These are phyloP conservation scores for Amiota minor DNA, from an alignment of 2,888 invertebrate species.

Conservation along the genomic window DNA sequence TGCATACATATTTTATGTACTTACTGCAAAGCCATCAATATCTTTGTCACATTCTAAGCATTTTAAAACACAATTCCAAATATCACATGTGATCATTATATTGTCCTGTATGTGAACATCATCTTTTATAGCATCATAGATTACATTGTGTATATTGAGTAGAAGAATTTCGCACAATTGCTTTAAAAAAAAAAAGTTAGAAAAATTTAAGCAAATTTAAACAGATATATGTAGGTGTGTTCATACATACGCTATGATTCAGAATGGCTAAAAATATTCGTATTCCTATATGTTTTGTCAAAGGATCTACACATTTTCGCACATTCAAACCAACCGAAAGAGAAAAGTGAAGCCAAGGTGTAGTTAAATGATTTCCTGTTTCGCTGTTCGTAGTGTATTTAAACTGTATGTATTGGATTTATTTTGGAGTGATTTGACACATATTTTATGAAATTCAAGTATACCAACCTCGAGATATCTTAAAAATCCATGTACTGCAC, in stretches of 20 bases:
- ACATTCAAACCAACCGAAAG: slow-evolving; percentile 68
- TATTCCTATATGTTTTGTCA: slow-evolving; percentile 65
- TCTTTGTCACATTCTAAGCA: slow-evolving; percentile 64
- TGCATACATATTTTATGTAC: slow-evolving; percentile 6
- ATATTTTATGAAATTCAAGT: not conserved
- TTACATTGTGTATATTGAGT: slow-evolving; percentile 68
- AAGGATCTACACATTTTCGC: slow-evolving; percentile 61
- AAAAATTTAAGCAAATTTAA: not conserved
- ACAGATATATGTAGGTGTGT: too few relatives aligned
- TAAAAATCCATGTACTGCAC: slow-evolving; percentile 63
- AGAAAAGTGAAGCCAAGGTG: slow-evolving; percentile 58
- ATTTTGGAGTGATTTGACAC: not conserved
- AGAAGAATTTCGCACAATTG: slow-evolving; percentile 53
- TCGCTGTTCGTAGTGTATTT: slow-evolving; percentile 7
- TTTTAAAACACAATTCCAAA: slow-evolving; percentile 67
- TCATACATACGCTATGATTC: slow-evolving; percentile 56
- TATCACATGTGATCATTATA: slow-evolving; percentile 46
- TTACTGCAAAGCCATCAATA: slow-evolving; percentile 59
- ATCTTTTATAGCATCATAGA: slow-evolving; percentile 65
- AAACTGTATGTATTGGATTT: not conserved
- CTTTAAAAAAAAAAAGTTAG: slow-evolving; percentile 42
- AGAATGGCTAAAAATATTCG: slow-evolving; percentile 62
- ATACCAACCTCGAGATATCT: slow-evolving; percentile 60
- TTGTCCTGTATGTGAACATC: slow-evolving; percentile 61
- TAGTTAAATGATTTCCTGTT: slow-evolving; percentile 43